phyloP scores from a whole-genome alignment of 2,888 invertebrate species.

The Smittia aterrima region DNA sequence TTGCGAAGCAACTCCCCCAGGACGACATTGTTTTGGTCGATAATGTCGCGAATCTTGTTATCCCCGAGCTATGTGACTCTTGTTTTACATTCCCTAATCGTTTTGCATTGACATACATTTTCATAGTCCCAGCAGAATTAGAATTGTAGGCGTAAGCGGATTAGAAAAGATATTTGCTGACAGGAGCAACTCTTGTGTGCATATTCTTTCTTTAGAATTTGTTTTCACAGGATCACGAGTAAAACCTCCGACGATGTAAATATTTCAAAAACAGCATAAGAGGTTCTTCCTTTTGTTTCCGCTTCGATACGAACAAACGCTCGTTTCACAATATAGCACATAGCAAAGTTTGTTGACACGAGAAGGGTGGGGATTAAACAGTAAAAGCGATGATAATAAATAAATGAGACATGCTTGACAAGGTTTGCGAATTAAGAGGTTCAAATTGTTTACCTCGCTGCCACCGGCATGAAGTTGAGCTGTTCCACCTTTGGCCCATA shows the following conservation, averaged over 20 bases:
- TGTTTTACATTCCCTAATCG: slow-evolving; percentile 25
- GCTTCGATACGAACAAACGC: not conserved
- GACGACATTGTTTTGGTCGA: no score
- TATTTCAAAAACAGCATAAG: not conserved
- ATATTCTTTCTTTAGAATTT: not conserved
- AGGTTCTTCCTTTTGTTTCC: not conserved
- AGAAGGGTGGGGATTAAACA: not conserved
- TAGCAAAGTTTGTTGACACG: not conserved
- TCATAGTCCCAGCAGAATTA: not conserved
- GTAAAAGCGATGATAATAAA: no score
- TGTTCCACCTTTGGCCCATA: slow-evolving; percentile 48
- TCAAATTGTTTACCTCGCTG: slow-evolving; percentile 47
- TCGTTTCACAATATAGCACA: not conserved
- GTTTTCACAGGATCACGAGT: not conserved
- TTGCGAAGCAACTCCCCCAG: no score
- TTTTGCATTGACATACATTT: slow-evolving; percentile 4
- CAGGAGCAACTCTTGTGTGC: not conserved
- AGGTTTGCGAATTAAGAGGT: no score
- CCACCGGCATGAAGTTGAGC: slow-evolving; percentile 46
- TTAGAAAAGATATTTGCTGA: not conserved
- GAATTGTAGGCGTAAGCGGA: not conserved
- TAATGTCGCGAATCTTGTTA: no score
- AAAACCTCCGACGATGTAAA: not conserved
- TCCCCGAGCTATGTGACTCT: no score
- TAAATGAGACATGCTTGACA: not conserved